Conservation (phyloP, 2,888 invertebrate genomes). For the Tryphoninae sp. region DNA sequence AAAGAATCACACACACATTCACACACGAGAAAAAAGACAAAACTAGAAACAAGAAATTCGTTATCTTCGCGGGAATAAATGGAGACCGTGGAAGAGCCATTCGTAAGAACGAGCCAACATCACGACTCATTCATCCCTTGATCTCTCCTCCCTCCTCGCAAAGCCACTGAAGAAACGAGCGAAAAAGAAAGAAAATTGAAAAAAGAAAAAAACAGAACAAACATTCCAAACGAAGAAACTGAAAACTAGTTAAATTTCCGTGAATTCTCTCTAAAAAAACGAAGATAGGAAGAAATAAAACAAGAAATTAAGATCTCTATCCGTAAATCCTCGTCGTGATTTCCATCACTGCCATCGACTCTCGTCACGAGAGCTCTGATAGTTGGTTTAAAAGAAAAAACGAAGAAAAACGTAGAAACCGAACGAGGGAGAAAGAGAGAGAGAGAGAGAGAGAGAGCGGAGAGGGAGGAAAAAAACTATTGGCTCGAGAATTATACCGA, state of each 20-base stretch:
- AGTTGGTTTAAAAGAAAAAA: conserved; percentile 11
- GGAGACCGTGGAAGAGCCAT: conserved; percentile 24
- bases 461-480: conserved; percentile 10
- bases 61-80: conserved; percentile 42
- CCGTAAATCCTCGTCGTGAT: conserved; percentile 28
- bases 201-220: conserved; percentile 23
- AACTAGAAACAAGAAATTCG: conserved; percentile 25
- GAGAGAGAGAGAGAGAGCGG: background rate
- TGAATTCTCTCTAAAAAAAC: conserved; percentile 4
- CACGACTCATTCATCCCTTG: conserved; percentile 48
- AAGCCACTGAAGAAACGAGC: background rate
- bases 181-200: background rate
- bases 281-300: conserved; percentile 12
- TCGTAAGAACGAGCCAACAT: conserved; percentile 22
- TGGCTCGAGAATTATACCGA: conserved; percentile 21
- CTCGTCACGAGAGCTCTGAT: conserved; percentile 14
- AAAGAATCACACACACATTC: conserved; percentile 8
- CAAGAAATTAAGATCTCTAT: conserved; percentile 1
- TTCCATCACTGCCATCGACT: conserved; percentile 48
- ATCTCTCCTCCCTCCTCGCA: conserved; percentile 29
- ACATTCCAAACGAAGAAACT: conserved; percentile 29
- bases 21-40: conserved; percentile 9
- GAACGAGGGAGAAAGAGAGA: conserved; percentile 11
- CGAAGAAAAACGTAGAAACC: conserved; percentile 1
- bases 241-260: conserved; percentile 38